Evolutionary conservation across 1,140 invertebrate species (phyloP).

Genomic region (Phymorhynchus buccinoides): DNA sequence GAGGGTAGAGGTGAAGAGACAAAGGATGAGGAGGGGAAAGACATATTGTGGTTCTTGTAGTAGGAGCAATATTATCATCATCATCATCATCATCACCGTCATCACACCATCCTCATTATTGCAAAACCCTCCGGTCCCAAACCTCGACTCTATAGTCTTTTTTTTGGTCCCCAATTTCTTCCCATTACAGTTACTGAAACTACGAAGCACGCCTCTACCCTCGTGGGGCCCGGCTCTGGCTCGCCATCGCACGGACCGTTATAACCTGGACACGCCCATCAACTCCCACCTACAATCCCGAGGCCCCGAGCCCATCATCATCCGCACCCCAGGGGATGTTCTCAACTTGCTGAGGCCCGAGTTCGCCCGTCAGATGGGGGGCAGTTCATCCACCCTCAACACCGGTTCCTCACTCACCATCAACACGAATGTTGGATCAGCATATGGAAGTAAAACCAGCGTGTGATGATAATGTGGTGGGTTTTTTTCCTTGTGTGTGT

Average conservation of each 20-base stretch:
- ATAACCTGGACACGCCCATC: slow-evolving; percentile 44
- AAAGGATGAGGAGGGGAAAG: too few species aligned
- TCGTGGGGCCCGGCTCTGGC: slow-evolving; percentile 52
- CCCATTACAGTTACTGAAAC: slow-evolving; percentile 48
- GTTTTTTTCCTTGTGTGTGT: not conserved
- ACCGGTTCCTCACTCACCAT: slow-evolving; percentile 40
- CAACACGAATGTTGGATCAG: slow-evolving; percentile 35
- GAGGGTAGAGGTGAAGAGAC: too few species aligned
- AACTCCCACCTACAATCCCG: too few species aligned
- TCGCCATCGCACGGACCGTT: slow-evolving; percentile 44
- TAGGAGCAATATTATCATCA: too few species aligned
- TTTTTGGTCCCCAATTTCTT: not conserved
- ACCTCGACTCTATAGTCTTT: too few species aligned
- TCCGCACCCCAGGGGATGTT: slow-evolving; percentile 6
- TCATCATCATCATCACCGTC: too few species aligned
- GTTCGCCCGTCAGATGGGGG: slow-evolving; percentile 33
- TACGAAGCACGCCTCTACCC: slow-evolving; percentile 49
- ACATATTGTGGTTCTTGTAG: too few species aligned
- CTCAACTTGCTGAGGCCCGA: slow-evolving; percentile 14
- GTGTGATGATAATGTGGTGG: slow-evolving; percentile 9
- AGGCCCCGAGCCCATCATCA: slow-evolving; percentile 19
- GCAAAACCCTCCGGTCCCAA: too few species aligned
- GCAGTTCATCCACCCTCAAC: slow-evolving; percentile 43
- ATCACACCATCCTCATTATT: too few species aligned
- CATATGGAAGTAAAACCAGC: slow-evolving; percentile 42